Percentiles rank a stretch among this genome's conserved stretches.
Conservation (phyloP, 2,113 vertebrate species). For the Callocephalon fimbriatum region DNA sequence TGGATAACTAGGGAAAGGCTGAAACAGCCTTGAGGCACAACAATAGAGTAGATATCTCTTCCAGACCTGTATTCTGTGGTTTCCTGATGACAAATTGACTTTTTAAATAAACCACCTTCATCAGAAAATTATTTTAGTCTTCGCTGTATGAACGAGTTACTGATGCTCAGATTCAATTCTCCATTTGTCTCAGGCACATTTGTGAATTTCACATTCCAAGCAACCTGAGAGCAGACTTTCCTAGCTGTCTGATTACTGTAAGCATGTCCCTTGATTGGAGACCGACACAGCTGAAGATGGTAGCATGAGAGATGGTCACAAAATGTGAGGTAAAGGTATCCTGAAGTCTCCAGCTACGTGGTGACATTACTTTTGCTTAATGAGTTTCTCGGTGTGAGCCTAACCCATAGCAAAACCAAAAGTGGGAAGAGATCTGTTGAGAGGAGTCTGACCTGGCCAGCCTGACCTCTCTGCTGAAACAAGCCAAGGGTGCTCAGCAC, state of each 20-base stretch:
- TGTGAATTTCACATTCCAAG: neutral
- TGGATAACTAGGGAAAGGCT: neutral
- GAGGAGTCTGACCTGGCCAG: neutral
- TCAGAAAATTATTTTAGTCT: neutral
- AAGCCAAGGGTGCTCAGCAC: rapidly evolving
- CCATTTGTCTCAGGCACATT: rapidly evolving
- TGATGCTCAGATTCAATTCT: neutral
- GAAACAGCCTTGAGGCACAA: neutral
- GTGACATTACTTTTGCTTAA: neutral
- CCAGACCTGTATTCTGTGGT: neutral
- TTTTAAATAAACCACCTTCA: neutral
- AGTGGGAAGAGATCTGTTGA: neutral
- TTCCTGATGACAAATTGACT: neutral
- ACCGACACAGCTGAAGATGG: neutral
- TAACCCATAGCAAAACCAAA: neutral
- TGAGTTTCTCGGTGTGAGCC: neutral
- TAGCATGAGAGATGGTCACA: rapidly evolving
- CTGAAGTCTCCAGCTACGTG: neutral
- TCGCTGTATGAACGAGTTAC: neutral
- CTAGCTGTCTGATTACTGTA: neutral
- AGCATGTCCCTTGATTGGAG: neutral
- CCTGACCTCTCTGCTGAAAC: neutral
- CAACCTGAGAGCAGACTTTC: neutral
- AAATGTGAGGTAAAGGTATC: neutral
- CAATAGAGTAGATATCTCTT: neutral